These are phyloP conservation scores for Xerus rutilus DNA, from an alignment of 2,797 vertebrate species.

Conservation along the genomic window DNA sequence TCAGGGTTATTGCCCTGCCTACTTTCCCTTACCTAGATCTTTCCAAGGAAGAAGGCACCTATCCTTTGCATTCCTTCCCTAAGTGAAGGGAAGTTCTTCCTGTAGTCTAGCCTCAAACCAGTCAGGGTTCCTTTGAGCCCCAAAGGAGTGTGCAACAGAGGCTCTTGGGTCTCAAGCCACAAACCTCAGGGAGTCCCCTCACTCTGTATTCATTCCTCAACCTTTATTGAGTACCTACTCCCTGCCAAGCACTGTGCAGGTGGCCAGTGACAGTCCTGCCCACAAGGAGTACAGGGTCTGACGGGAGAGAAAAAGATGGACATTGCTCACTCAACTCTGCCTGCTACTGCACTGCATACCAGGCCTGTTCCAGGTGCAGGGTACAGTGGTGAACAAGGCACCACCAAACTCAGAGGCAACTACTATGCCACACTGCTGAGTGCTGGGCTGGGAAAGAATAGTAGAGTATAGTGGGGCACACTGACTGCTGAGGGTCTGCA, in stretches of 20 bases:
- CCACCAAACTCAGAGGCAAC: not conserved
- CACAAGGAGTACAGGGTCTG: not conserved
- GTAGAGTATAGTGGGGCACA: not conserved
- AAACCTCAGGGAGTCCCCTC: not conserved
- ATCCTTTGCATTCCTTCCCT: not conserved
- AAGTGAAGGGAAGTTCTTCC: constrained; percentile 34
- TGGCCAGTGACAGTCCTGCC: not conserved
- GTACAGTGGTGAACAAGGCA: not conserved
- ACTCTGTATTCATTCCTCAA: not conserved
- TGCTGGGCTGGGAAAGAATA: not conserved
- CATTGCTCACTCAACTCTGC: not conserved
- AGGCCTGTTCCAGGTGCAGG: not conserved
- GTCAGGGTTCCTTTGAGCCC: not conserved
- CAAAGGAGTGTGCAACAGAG: not conserved
- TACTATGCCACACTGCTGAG: not conserved
- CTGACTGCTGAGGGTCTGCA: not conserved
- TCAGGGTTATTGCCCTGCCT: not conserved
- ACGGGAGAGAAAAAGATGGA: not conserved
- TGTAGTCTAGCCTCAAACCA: constrained; percentile 32
- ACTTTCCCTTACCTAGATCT: not conserved
- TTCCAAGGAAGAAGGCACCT: not conserved
- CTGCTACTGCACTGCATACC: not conserved
- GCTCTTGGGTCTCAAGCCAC: not conserved
- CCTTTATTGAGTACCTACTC: not conserved
- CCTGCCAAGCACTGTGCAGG: not conserved